Evolutionary conservation across 2,888 invertebrate species (phyloP).

Genomic region (Beris morrisii): DNA sequence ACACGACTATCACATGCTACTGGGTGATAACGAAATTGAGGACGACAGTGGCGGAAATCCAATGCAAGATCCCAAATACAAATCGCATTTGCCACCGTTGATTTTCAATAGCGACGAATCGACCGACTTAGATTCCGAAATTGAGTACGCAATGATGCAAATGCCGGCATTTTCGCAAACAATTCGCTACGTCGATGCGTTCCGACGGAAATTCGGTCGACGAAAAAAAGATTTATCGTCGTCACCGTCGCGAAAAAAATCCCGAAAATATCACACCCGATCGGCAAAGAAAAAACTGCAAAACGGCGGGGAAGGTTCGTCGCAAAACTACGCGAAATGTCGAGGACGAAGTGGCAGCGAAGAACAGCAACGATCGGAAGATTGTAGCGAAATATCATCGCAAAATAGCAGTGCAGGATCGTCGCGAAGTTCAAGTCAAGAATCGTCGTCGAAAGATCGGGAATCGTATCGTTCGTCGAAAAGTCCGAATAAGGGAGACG

Average conservation of each 20-base stretch:
- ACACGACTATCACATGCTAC: slow-evolving; percentile 12
- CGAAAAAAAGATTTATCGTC: slow-evolving; percentile 25
- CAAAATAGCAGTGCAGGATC: no score
- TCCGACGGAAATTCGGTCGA: slow-evolving; percentile 52
- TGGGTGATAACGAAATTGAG: not conserved
- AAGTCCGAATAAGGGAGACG: not conserved
- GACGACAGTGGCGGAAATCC: slow-evolving; percentile 6
- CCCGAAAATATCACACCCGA: not conserved
- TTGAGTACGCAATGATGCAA: slow-evolving; percentile 18
- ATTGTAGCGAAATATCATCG: no score
- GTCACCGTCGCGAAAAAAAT: slow-evolving; percentile 23
- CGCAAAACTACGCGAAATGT: not conserved
- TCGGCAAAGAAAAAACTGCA: not conserved
- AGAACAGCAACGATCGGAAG: no score
- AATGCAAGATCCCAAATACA: slow-evolving; percentile 24
- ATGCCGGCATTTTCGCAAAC: slow-evolving; percentile 44
- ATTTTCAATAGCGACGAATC: slow-evolving; percentile 29
- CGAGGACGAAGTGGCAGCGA: no score
- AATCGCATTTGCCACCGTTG: slow-evolving; percentile 11
- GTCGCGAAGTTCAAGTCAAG: not conserved
- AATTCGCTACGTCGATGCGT: slow-evolving; percentile 66
- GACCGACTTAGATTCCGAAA: slow-evolving; percentile 23
- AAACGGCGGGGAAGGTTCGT: not conserved
- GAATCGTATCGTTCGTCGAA: slow-evolving; percentile 33
- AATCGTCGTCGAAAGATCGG: not conserved